phyloP scores from a whole-genome alignment of 2,888 invertebrate species.

The Osedax frankpressi region DNA sequence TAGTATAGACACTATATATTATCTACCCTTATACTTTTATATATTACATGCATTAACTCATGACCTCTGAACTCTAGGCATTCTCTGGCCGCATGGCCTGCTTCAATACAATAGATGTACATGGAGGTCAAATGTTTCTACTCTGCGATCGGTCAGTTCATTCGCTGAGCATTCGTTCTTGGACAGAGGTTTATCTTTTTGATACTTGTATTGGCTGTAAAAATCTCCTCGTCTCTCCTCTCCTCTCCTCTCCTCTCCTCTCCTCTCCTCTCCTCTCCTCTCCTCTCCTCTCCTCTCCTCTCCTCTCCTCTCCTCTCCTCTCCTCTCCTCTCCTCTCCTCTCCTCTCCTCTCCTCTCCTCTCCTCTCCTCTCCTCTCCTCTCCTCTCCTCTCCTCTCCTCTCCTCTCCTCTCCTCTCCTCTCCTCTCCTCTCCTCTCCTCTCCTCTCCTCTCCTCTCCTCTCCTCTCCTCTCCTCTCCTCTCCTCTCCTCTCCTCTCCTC shows the following conservation, averaged over 20 bases:
- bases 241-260: constrained; percentile 6
- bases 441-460: constrained; percentile 18
- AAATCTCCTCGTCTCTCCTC: constrained; percentile 3
- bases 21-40: no score
- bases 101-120: constrained; percentile 60
- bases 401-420: constrained; percentile 16
- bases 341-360: neutral
- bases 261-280: neutral
- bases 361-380: constrained; percentile 13
- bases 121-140: constrained; percentile 58
- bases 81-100: constrained; percentile 63
- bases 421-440: constrained; percentile 7
- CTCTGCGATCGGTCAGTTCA: constrained; percentile 59
- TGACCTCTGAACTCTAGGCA: constrained; percentile 52
- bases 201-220: no score
- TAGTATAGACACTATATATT: no score
- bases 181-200: constrained; percentile 51
- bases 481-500: constrained; percentile 13
- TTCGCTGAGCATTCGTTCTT: constrained; percentile 49
- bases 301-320: constrained; percentile 4
- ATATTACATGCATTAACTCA: no score
- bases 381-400: constrained; percentile 17
- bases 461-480: constrained; percentile 19
- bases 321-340: constrained; percentile 1
- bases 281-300: neutral